Evolutionary conservation across 2,113 vertebrate genomes (phyloP).

Genomic region (Oreochromis tanganicae): DNA sequence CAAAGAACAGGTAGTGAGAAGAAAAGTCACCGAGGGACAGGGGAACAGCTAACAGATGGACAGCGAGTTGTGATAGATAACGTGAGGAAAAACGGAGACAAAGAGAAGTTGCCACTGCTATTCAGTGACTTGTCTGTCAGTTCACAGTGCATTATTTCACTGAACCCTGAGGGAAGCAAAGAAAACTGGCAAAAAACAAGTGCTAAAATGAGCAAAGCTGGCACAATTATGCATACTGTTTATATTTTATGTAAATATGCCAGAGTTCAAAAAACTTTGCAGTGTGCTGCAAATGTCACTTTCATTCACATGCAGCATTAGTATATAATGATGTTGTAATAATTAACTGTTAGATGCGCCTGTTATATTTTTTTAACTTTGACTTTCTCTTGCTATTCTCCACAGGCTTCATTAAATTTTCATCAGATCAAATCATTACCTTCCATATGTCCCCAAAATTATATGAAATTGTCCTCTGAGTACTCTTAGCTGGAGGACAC

Average conservation of each 20-base stretch:
- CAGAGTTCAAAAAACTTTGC: background rate
- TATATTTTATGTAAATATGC: background rate
- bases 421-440: constrained; percentile 23
- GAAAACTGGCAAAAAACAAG: background rate
- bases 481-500: constrained; percentile 24
- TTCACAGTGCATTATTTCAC: constrained; percentile 21
- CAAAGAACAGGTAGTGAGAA: background rate
- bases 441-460: constrained; percentile 5
- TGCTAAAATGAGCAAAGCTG: background rate
- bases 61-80: background rate
- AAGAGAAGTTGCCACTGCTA: background rate
- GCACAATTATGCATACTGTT: background rate
- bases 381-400: background rate
- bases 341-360: background rate
- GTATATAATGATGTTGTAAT: background rate
- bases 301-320: background rate
- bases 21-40: constrained; percentile 8
- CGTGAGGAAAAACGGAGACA: background rate
- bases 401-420: constrained; percentile 49
- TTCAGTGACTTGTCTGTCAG: constrained; percentile 11
- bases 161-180: constrained; percentile 12
- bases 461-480: constrained; percentile 27
- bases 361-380: background rate
- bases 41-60: constrained; percentile 17
- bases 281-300: background rate